Evolutionary conservation across 2,113 vertebrate genomes (phyloP).

Genomic region (Tyto alba): DNA sequence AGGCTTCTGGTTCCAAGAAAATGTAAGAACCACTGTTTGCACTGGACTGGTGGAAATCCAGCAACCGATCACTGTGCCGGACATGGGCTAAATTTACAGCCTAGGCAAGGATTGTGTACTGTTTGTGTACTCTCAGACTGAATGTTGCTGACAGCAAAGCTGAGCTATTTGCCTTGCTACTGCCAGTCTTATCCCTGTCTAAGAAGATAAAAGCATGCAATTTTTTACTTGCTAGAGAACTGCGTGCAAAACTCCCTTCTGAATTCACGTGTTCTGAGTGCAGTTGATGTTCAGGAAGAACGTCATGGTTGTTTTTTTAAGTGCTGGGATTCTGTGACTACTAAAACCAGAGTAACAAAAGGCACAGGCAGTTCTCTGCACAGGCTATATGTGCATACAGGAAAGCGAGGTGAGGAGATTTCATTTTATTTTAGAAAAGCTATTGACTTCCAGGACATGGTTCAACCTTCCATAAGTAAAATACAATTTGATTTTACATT

Average conservation of each 20-base stretch:
- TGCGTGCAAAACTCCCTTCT: not conserved
- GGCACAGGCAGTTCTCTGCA: not conserved
- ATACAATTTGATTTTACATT: not conserved
- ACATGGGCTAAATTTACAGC: not conserved
- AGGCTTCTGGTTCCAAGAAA: not conserved
- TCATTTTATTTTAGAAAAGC: not conserved
- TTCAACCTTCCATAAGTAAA: not conserved
- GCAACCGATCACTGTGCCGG: not conserved
- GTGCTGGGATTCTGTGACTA: not conserved
- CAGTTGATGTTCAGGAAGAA: not conserved
- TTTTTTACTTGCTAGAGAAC: not conserved
- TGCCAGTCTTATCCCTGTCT: not conserved
- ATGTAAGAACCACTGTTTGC: not conserved
- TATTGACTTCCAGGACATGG: not conserved
- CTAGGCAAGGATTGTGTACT: not conserved
- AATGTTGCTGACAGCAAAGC: not conserved
- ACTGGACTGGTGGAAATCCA: not conserved
- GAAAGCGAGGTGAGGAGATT: not conserved
- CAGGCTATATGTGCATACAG: not conserved
- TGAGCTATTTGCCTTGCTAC: not conserved
- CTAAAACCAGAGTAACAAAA: not conserved
- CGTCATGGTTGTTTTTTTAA: not conserved
- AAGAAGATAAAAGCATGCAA: not conserved
- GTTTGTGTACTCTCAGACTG: not conserved
- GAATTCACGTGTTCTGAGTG: not conserved